These are phyloP conservation scores for Marmota monax DNA, from an alignment of 2,113 vertebrate genomes.

Conservation along the genomic window DNA sequence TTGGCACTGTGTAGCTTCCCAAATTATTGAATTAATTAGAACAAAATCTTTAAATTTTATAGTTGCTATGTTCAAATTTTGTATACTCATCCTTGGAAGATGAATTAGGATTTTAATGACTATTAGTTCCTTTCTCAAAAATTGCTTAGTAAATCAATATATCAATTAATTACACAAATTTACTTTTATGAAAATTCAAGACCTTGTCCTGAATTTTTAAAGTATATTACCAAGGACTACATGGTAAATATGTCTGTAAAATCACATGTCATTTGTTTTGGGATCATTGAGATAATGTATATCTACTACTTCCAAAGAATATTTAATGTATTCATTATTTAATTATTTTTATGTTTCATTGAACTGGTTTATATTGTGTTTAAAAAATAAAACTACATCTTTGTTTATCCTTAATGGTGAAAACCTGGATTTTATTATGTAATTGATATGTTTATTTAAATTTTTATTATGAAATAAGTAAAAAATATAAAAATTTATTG, in stretches of 20 bases:
- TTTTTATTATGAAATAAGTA: background rate
- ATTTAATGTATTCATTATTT: background rate
- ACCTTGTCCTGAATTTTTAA: background rate
- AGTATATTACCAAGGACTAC: background rate
- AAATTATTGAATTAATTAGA: conserved; percentile 29
- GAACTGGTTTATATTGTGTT: conserved; percentile 6
- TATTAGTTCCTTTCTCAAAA: conserved; percentile 19
- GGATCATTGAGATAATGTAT: background rate
- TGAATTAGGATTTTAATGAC: conserved; percentile 44
- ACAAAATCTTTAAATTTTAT: conserved; percentile 42
- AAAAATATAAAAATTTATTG: background rate
- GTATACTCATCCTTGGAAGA: background rate
- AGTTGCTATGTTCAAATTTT: background rate
- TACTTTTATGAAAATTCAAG: conserved; percentile 10
- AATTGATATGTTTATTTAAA: background rate
- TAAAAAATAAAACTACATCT: conserved; percentile 27
- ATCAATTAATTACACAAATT: conserved; percentile 7
- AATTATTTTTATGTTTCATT: background rate
- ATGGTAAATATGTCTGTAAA: background rate
- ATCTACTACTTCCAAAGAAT: background rate
- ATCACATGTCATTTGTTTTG: background rate
- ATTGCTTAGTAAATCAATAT: conserved; percentile 11
- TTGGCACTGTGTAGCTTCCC: background rate
- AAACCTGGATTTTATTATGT: conserved; percentile 13
- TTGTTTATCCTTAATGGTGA: background rate